A percentile compares a stretch with the other conserved stretches of the same genome.
Evolutionary conservation across 2,888 invertebrate genomes (phyloP).

Genomic region (Agrochola lychnidis): DNA sequence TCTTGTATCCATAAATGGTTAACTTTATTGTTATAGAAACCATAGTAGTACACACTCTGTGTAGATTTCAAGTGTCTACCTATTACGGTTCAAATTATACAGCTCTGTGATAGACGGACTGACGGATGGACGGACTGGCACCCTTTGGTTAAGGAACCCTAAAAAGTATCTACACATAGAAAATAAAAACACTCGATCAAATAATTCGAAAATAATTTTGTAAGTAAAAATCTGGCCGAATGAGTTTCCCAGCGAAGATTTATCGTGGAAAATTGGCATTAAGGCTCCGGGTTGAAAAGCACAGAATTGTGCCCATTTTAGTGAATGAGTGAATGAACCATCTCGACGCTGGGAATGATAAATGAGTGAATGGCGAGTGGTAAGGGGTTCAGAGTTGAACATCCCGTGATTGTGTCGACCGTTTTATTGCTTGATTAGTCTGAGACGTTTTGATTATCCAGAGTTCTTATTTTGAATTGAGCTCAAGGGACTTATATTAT

Average conservation of each 20-base stretch:
- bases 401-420: conserved; percentile 41
- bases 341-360: conserved; percentile 48
- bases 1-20: no score
- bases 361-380: conserved; percentile 48
- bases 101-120: no score
- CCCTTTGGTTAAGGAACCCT: no score
- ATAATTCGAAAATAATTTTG: conserved; percentile 19
- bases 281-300: conserved; percentile 24
- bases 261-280: conserved; percentile 37
- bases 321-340: conserved; percentile 51
- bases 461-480: conserved; percentile 12
- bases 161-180: neutral
- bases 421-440: conserved; percentile 44
- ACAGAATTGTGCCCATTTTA: conserved; percentile 30
- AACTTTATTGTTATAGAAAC: no score
- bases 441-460: conserved; percentile 24
- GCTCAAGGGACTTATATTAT: neutral
- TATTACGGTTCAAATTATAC: no score
- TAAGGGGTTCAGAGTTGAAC: conserved; percentile 52
- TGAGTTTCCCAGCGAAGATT: conserved; percentile 37
- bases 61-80: no score
- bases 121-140: no score
- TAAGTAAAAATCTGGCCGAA: conserved; percentile 19
- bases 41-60: no score
- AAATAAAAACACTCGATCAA: conserved; percentile 14